Evolutionary conservation across 1,140 invertebrate genomes (phyloP), one percentile per base, ranked within the genome.

Genomic region (Drosophila sturtevanti): DNA sequence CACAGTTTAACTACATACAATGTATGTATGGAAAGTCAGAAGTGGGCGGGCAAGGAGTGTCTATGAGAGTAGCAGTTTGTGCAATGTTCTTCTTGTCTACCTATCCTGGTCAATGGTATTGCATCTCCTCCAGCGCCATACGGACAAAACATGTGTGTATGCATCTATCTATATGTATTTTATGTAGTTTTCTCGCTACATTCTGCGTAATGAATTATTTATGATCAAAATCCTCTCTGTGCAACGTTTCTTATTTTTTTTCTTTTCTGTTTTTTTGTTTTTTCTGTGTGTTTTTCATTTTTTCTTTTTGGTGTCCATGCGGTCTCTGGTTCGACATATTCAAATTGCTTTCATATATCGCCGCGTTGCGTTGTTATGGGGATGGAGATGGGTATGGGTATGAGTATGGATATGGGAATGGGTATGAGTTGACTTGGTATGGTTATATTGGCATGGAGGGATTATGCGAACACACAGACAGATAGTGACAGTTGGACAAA

Each of bases 171-270:
- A 44, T 44, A 31, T 31, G n/a, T 31, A 16, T 55, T 27, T n/a
- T 16, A 12, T 56, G 31, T 56, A 56, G 54, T 55, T 55, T 56
- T 35, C 21, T 61, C 12, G 60, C 69, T 37, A 21, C 22, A 51
- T 74, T 63, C 64, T 69, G 78, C 72, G 56, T 77, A 81, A 80
- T 80, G 69, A 81, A 80, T 80, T 81, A 81, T 71, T 75, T 67
- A 78, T 78, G 67, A 63, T 44, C 21, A 71, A 71, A 72, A 71
- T 58, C 68, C 62, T 55, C 73, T 54, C 52, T 35, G 37, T 48
- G 56, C 64, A 22, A 74, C 72, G 72, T 68, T 76, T 76, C 71
- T 34, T 34, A 4, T 24, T 24, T 2, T 31, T 31, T 31, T 31
- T 31, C 7, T 31, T 31, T 31, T 10, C 11, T 12, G 10, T 35